A percentile compares a stretch with the other conserved stretches of the same genome.
These are phyloP conservation scores for Trichopoda pennipes DNA, from an alignment of 2,888 invertebrate species.

Conservation along the genomic window DNA sequence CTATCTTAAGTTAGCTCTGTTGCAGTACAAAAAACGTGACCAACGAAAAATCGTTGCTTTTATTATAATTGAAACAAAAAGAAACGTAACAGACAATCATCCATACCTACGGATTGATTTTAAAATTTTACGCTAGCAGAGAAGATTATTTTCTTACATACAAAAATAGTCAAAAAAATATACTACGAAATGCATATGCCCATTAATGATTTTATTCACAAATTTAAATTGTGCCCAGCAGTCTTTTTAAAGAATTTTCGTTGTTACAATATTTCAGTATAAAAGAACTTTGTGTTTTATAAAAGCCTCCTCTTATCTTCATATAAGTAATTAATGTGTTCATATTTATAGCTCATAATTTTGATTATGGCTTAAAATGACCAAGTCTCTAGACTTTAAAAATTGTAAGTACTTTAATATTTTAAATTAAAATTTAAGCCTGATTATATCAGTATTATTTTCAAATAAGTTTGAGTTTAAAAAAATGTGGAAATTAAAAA, in stretches of 20 bases:
- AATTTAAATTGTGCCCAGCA: background rate
- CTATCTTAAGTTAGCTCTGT: slow-evolving; percentile 65
- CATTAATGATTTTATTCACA: background rate
- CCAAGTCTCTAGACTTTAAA: too few relatives aligned
- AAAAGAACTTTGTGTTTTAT: too few relatives aligned
- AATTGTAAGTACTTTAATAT: too few relatives aligned
- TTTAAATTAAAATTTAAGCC: too few relatives aligned
- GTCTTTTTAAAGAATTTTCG: background rate
- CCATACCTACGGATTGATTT: slow-evolving; percentile 5
- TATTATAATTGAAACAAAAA: slow-evolving; percentile 1
- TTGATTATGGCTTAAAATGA: too few relatives aligned
- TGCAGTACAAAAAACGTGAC: slow-evolving; percentile 31
- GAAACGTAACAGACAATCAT: slow-evolving; percentile 14
- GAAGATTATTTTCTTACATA: background rate
- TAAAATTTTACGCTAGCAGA: background rate
- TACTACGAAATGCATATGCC: background rate
- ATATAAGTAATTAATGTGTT: too few relatives aligned
- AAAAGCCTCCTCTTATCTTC: too few relatives aligned
- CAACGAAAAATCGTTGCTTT: slow-evolving; percentile 19
- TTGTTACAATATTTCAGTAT: too few relatives aligned
- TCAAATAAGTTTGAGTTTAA: too few relatives aligned
- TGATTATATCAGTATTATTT: too few relatives aligned
- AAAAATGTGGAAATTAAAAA: too few relatives aligned
- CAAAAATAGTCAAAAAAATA: background rate
- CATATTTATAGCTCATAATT: too few relatives aligned